Evolutionary conservation across 2,113 vertebrate genomes (phyloP).

Genomic region (Hippoglossus stenolepis): DNA sequence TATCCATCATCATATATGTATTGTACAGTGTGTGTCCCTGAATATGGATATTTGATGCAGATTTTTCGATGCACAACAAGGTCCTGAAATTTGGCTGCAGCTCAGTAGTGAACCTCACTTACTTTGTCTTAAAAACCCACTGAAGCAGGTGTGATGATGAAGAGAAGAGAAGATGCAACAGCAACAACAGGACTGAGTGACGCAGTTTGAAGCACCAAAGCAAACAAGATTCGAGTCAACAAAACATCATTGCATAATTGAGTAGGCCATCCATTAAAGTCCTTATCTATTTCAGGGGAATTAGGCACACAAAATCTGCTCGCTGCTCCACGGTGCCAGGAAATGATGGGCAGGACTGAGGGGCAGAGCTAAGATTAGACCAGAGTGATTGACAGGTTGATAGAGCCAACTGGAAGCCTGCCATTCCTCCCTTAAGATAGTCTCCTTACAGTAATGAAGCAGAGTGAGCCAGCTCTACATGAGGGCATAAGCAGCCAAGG

Average conservation of each 20-base stretch:
- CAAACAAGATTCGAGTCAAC: conserved; percentile 44
- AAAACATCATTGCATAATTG: conserved; percentile 74
- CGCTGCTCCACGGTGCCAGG: conserved; percentile 68
- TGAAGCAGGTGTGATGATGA: not conserved
- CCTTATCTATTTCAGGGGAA: conserved; percentile 73
- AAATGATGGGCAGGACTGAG: conserved; percentile 76
- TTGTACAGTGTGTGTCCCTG: conserved; percentile 1
- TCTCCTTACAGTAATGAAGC: conserved; percentile 76
- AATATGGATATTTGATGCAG: conserved; percentile 21
- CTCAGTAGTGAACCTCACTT: conserved; percentile 10
- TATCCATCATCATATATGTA: conserved; percentile 33
- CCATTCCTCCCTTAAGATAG: conserved; percentile 76
- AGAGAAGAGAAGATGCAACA: conserved; percentile 16
- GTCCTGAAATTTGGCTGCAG: conserved; percentile 13
- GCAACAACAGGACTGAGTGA: conserved; percentile 13
- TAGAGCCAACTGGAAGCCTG: conserved; percentile 78
- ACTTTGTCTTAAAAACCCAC: conserved; percentile 6
- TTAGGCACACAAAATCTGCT: conserved; percentile 65
- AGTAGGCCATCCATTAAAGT: conserved; percentile 72
- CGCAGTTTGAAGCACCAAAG: not conserved
- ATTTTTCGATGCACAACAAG: conserved; percentile 16
- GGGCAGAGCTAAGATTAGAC: conserved; percentile 79
- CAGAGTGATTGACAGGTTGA: conserved; percentile 75
- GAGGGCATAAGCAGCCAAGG: conserved; percentile 64
- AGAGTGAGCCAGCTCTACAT: conserved; percentile 52